Conservation (phyloP, 2,888 invertebrate species). For the Lacanobia oleracea region DNA sequence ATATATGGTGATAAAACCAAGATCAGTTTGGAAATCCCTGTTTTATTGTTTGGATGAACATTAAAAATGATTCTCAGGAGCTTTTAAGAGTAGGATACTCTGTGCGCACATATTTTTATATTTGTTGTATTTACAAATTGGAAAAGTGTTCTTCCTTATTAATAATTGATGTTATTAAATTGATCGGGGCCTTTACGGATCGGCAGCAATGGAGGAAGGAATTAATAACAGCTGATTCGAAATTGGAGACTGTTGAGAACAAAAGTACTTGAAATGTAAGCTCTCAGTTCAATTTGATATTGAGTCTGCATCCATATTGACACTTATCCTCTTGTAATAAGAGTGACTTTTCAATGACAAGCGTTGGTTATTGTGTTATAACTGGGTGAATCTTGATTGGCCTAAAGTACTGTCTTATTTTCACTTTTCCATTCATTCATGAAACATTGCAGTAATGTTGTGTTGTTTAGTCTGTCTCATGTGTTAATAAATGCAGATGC, state of each 20-base stretch:
- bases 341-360: constrained; percentile 19
- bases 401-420: constrained; percentile 36
- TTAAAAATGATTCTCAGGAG: constrained; percentile 51
- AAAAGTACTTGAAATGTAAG: constrained; percentile 55
- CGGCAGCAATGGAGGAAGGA: constrained; percentile 55
- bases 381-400: constrained; percentile 37
- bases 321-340: constrained; percentile 10
- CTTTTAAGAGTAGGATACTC: constrained; percentile 50
- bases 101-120: constrained; percentile 65
- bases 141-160: constrained; percentile 57
- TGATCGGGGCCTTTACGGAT: constrained; percentile 69
- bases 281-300: constrained; percentile 55
- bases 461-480: constrained; percentile 38
- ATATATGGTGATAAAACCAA: constrained; percentile 66
- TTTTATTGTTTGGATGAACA: constrained; percentile 53
- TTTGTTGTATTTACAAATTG: constrained; percentile 59
- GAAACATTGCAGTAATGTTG: constrained; percentile 35
- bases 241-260: constrained; percentile 68
- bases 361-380: constrained; percentile 25
- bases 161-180: constrained; percentile 62
- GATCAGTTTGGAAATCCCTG: constrained; percentile 49
- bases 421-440: constrained; percentile 34
- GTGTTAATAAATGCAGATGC: constrained; percentile 66
- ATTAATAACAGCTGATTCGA: constrained; percentile 65
- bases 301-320: constrained; percentile 58